Conservation (phyloP, 2,797 vertebrate genomes). For the Lycodopsis pacificus region DNA sequence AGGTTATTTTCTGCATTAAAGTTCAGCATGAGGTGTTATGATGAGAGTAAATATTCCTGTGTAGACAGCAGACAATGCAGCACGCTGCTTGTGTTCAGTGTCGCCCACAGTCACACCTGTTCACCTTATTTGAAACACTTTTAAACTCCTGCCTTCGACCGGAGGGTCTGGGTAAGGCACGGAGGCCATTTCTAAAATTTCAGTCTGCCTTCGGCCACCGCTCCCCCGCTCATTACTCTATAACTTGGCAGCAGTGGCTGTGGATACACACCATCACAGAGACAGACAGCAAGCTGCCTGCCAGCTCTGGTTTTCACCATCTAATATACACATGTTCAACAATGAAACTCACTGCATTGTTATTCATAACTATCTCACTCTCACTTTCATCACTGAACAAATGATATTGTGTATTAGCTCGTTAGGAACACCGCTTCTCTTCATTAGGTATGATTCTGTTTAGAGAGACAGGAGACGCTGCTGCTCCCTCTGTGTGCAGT, state of each 20-base stretch:
- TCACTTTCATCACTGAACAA: constrained; percentile 10
- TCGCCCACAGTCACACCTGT: constrained; percentile 10
- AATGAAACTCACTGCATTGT: constrained; percentile 17
- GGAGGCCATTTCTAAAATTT: constrained; percentile 22
- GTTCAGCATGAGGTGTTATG: not conserved
- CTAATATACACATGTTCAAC: constrained; percentile 12
- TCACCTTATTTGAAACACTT: not conserved
- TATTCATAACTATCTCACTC: constrained; percentile 9
- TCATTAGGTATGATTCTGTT: constrained; percentile 26
- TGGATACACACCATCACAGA: not conserved
- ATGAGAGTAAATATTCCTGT: not conserved
- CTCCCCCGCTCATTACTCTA: not conserved
- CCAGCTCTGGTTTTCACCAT: not conserved
- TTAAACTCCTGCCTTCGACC: not conserved
- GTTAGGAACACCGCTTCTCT: constrained; percentile 4
- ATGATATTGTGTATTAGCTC: constrained; percentile 10
- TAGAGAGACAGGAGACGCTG: not conserved
- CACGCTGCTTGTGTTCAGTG: not conserved
- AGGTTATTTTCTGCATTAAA: not conserved
- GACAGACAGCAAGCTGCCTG: not conserved
- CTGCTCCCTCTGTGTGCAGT: not conserved
- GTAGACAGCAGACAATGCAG: not conserved
- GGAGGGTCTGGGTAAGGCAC: not conserved
- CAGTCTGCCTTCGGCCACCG: not conserved
- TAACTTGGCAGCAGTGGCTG: not conserved